Percentiles rank a stretch among this genome's conserved stretches.
Evolutionary conservation across 2,797 vertebrate species (phyloP).

Genomic region (Acipenser oxyrinchus): DNA sequence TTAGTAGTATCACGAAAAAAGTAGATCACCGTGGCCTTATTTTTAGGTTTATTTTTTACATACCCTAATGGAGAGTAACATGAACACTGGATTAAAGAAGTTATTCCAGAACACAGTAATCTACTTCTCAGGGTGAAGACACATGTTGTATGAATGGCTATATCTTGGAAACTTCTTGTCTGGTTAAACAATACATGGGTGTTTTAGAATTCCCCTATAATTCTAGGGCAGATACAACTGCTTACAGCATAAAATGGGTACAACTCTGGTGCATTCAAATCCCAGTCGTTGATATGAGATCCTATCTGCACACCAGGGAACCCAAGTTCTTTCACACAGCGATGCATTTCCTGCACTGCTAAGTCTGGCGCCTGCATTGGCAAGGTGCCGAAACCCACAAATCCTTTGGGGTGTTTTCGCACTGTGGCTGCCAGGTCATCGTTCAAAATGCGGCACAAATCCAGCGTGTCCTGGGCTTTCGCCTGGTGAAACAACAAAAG

Average conservation of each 20-base stretch:
- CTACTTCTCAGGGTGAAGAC: constrained; percentile 25
- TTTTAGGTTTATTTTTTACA: not conserved
- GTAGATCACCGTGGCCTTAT: not conserved
- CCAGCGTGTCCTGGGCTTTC: constrained; percentile 83
- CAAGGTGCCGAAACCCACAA: constrained; percentile 81
- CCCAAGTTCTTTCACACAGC: constrained; percentile 79
- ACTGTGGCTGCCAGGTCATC: constrained; percentile 77
- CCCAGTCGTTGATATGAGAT: constrained; percentile 85
- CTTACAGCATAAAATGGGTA: constrained; percentile 78
- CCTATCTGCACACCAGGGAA: constrained; percentile 93
- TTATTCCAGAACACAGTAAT: no score
- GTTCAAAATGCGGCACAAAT: constrained; percentile 81
- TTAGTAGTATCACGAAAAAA: no score
- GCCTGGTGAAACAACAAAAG: constrained; percentile 58
- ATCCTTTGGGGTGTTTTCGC: constrained; percentile 68
- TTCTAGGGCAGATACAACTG: constrained; percentile 6
- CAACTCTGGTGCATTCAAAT: constrained; percentile 78
- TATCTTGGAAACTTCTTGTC: no score
- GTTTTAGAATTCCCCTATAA: no score
- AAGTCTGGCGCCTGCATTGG: constrained; percentile 90
- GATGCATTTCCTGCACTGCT: constrained; percentile 81
- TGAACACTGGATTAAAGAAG: no score
- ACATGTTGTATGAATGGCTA: no score
- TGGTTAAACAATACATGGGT: no score
- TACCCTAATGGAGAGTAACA: no score